A percentile compares a stretch with the other conserved stretches of the same genome.
Evolutionary conservation across 1,140 invertebrate genomes (phyloP).

Genomic region (Anthonomus grandis): DNA sequence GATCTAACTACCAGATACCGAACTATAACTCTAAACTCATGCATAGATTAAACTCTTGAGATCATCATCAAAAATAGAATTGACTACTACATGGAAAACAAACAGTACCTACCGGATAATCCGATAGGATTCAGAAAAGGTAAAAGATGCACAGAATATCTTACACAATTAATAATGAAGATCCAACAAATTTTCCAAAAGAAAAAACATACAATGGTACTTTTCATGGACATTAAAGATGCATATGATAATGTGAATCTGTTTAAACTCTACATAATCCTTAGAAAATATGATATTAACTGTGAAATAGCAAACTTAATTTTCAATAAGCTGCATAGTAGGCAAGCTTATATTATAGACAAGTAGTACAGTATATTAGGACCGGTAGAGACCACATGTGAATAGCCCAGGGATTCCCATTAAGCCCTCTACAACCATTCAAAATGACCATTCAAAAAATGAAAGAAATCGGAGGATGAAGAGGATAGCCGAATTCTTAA

Average conservation of each 20-base stretch:
- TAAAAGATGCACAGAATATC: constrained; percentile 1
- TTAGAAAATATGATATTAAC: not conserved
- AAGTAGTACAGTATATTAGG: not conserved
- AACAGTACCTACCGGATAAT: not conserved
- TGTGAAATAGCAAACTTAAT: too few relatives aligned
- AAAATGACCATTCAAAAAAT: too few relatives aligned
- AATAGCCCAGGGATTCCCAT: not conserved
- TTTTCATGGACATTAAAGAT: constrained; percentile 10
- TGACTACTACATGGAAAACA: constrained; percentile 5
- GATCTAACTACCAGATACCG: not conserved
- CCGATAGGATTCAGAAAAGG: constrained; percentile 11
- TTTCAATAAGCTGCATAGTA: too few relatives aligned
- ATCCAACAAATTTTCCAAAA: not conserved
- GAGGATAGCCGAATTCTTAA: too few relatives aligned
- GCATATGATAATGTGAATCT: constrained; percentile 16
- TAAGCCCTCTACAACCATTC: too few relatives aligned
- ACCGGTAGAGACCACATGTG: not conserved
- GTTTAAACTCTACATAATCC: not conserved
- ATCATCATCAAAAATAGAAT: constrained; percentile 8
- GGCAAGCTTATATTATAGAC: too few relatives aligned
- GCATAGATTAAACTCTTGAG: constrained; percentile 1
- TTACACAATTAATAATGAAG: not conserved
- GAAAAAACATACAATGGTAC: constrained; percentile 1
- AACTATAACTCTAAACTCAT: not conserved
- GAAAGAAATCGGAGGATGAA: too few relatives aligned